These are phyloP conservation scores for Amaurobius ferox DNA, from an alignment of 2,888 invertebrate genomes.

Conservation along the genomic window DNA sequence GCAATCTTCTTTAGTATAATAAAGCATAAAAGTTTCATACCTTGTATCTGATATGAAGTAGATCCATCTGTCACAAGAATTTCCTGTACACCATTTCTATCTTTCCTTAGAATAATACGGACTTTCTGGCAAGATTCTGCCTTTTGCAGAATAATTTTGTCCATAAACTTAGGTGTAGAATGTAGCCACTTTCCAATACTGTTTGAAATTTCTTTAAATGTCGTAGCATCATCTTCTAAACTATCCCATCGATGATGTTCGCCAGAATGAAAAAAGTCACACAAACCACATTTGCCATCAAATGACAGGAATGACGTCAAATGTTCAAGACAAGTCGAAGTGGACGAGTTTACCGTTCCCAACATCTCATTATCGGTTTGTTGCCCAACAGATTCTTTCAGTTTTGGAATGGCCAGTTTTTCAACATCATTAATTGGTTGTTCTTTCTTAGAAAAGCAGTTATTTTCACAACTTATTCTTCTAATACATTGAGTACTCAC, in stretches of 20 bases:
- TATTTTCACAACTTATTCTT: constrained; percentile 26
- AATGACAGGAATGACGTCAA: constrained; percentile 17
- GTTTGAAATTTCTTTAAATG: constrained; percentile 48
- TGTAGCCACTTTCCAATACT: constrained; percentile 26
- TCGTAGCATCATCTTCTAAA: constrained; percentile 60
- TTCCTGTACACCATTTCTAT: constrained; percentile 27
- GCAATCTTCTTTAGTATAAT: too few species aligned
- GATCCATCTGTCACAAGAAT: constrained; percentile 42
- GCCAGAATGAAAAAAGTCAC: constrained; percentile 64
- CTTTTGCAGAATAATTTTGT: constrained; percentile 29
- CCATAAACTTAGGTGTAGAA: constrained; percentile 7
- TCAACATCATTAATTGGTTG: not conserved
- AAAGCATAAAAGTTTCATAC: too few species aligned
- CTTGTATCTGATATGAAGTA: constrained; percentile 41
- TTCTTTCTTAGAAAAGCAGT: not conserved
- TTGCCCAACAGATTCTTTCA: not conserved
- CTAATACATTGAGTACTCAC: constrained; percentile 15
- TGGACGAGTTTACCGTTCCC: not conserved
- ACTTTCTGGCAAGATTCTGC: constrained; percentile 27
- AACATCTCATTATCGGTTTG: not conserved
- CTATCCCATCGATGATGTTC: constrained; percentile 55
- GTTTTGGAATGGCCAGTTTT: too few species aligned
- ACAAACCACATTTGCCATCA: constrained; percentile 59
- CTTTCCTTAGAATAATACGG: constrained; percentile 30
- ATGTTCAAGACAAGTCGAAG: constrained; percentile 24